Percentiles rank a stretch among this genome's conserved stretches.
Conservation (phyloP, 2,888 invertebrate genomes). For the Neria commutata region DNA sequence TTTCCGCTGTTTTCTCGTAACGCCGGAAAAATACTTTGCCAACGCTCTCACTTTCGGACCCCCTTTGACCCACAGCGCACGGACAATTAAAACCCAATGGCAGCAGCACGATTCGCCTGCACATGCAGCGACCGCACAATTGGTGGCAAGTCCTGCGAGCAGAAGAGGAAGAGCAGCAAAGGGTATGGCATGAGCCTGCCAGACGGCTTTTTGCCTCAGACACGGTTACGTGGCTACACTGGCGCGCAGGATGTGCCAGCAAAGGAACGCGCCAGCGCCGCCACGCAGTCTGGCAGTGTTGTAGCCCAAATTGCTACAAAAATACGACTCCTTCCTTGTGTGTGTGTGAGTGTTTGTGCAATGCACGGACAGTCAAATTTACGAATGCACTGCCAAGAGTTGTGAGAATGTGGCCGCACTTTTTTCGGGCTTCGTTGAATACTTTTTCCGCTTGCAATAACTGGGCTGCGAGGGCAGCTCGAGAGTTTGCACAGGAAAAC, state of each 20-base stretch:
- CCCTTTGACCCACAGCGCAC: not conserved
- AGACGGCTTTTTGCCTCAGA: not conserved
- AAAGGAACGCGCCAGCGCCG: not conserved
- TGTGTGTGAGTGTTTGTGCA: too few relatives aligned
- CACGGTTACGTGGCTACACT: not conserved
- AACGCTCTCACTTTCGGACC: not conserved
- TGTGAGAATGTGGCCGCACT: too few relatives aligned
- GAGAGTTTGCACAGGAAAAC: slow-evolving; percentile 8
- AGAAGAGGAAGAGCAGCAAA: not conserved
- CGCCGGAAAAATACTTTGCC: not conserved
- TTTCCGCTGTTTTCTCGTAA: not conserved
- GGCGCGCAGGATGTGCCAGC: not conserved
- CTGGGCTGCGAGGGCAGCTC: not conserved
- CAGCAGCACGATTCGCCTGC: not conserved
- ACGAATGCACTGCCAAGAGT: too few relatives aligned
- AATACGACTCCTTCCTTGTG: too few relatives aligned
- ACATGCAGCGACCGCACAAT: not conserved
- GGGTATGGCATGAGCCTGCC: not conserved
- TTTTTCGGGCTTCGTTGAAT: too few relatives aligned
- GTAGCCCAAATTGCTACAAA: too few relatives aligned
- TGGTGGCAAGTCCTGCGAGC: too few relatives aligned
- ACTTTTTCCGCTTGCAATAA: slow-evolving; percentile 2
- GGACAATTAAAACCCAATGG: not conserved
- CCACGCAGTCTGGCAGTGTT: not conserved
- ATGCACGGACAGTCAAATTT: too few relatives aligned